Base-by-base conservation (phyloP, 2,113 vertebrate species). In the Passer domesticus region DNA sequence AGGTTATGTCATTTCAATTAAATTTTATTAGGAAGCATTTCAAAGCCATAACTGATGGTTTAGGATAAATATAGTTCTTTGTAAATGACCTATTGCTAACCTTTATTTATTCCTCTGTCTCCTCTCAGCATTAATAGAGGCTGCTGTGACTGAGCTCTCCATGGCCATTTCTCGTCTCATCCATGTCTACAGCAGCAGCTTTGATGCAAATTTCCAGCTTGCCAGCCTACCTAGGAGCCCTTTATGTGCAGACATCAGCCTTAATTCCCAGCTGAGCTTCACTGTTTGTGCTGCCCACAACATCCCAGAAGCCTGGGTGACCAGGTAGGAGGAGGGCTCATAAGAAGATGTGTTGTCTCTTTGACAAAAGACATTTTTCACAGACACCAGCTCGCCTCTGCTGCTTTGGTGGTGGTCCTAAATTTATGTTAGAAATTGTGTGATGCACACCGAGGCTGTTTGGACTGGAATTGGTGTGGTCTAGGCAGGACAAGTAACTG, bases 211-310 rank as follows among this genome's bases (percentile, higher is more conserved):
- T 91, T 98, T 98, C 78, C 96, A 90, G 62, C 94, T 96, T 88
- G 66, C 77, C 18, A 55, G 41, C 27, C 13, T 22, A 67, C 73
- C 92, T 82, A 30, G 49, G 69, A 73, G 55, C 43, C 52, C 76
- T 66, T 76, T 44, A 2, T 31, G 27, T 35, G 5, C 28, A n/a
- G 77, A 87, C 44, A 41, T 83, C 35, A 92, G 49, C 21, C 70
- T 64, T 1, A 85, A 88, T 46, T 93, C 93, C 33, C 95, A 97
- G 83, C 91, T 98, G 28, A 97, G 85, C 92, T 98, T 98, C 90
- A 98, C 90, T 18, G 83, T 98, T 35, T 97, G 79, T 59, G 96
- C 97, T 55, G 96, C 92, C 41, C 98, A 98, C 75, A 98, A 97
- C 58, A 94, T 98, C 68, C 97, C 98, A 63, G 97, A 97, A 81